Percentiles rank a stretch among this genome's conserved stretches.
Evolutionary conservation across 2,113 vertebrate genomes (phyloP).

Genomic region (Grammomys surdaster): DNA sequence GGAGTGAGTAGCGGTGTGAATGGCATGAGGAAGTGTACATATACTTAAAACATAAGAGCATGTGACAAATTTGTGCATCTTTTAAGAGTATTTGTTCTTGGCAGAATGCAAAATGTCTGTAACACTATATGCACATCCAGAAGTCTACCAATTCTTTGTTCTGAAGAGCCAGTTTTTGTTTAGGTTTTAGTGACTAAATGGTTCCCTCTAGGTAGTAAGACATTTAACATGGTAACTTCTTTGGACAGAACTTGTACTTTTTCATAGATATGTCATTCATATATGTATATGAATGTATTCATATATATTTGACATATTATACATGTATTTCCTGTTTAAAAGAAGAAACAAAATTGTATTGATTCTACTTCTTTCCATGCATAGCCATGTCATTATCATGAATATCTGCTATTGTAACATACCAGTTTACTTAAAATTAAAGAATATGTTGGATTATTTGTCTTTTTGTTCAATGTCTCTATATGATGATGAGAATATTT

Average conservation of each 20-base stretch:
- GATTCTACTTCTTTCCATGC: slow-evolving; percentile 46
- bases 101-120: slow-evolving; percentile 54
- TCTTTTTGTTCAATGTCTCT: background rate
- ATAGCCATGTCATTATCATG: slow-evolving; percentile 10
- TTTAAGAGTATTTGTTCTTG: slow-evolving; percentile 44
- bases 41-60: slow-evolving; percentile 26
- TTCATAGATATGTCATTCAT: background rate
- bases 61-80: slow-evolving; percentile 44
- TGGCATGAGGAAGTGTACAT: background rate
- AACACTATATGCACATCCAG: slow-evolving; percentile 43
- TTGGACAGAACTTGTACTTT: slow-evolving; percentile 25
- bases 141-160: slow-evolving; percentile 36
- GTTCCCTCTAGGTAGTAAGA: slow-evolving; percentile 40
- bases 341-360: background rate
- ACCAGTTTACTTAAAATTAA: background rate
- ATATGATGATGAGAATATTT: background rate
- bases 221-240: slow-evolving; percentile 62
- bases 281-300: too few species aligned
- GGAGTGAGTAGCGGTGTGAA: background rate
- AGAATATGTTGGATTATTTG: background rate
- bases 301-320: too few species aligned
- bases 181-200: slow-evolving; percentile 42
- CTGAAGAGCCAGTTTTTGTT: slow-evolving; percentile 41
- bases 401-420: slow-evolving; percentile 24
- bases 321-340: too few species aligned